Base-by-base conservation (phyloP, 2,888 invertebrate genomes). In the Oxytorus armatus region DNA sequence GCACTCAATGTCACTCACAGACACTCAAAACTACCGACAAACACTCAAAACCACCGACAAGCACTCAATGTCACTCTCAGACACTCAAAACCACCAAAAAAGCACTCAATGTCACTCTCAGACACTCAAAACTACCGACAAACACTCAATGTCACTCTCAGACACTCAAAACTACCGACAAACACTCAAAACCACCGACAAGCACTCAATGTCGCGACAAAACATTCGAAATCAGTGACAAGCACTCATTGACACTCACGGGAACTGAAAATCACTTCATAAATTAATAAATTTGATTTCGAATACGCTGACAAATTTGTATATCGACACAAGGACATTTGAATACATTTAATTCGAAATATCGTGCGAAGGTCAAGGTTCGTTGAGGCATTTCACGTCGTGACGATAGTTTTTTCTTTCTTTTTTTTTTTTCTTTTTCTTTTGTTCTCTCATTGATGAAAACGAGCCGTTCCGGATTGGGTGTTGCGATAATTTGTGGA, bases 401-500 rank as follows among this genome's bases (percentile, higher is more conserved):
- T 11, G 51, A 23, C 11, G 51, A 51, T 36, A 8, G 29, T 29
- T 29, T 29, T 3, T 29, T 29, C 5, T 29, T 5, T 29, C 5
- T 29, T 29, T 29, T 29, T 29, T 29, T 29, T 29, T 29, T 29
- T 3, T 5, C 11, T 42, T 42, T 0, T 42, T n/a, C 3, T n/a
- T 8, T n/a, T 42, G 8, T 42, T 8, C 16, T 66, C 51, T 66
- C 51, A 66, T 51, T 66, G 66, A 66, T 18, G 51, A 51, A 66
- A 36, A 33, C 47, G 51, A 29, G 63, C 23, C 11, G 44, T 47
- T 18, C 18, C 14, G 18, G 33, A 49, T 44, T 49, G 49, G 18
- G 57, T 69, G 68, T 18, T 49, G 10, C 55, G 44, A 65, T 70
- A 61, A 70, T 65, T 65, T 70, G 63, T 77, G 70, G 55, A 36